Evolutionary conservation across 1,140 invertebrate genomes (phyloP).

Genomic region (Platorchestia sp.): DNA sequence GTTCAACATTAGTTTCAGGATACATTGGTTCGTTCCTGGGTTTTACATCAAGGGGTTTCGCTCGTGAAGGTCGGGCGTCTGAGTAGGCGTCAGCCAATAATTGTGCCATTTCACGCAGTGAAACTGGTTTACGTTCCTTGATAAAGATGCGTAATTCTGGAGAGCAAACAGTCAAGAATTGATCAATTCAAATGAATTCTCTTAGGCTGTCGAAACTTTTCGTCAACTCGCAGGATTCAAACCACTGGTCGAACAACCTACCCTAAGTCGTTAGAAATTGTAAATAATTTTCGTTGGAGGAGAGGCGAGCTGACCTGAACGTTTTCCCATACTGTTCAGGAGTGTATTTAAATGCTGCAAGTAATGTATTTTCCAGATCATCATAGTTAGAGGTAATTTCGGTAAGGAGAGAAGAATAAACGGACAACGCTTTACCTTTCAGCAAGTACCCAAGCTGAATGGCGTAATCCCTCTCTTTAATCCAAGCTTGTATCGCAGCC

Average conservation of each 20-base stretch:
- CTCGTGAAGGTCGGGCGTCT: not conserved
- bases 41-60: not conserved
- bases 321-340: not conserved
- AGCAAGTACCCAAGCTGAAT: not conserved
- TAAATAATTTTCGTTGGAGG: not conserved
- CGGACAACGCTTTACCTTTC: not conserved
- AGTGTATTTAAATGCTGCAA: not conserved
- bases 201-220: not conserved
- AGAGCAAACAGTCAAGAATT: not conserved
- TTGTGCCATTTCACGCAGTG: not conserved
- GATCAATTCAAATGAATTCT: not conserved
- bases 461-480: not conserved
- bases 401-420: not conserved
- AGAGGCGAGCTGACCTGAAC: not conserved
- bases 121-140: not conserved
- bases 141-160: not conserved
- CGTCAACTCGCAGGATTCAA: not conserved
- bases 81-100: not conserved
- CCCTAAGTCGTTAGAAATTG: not conserved
- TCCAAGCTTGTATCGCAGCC: not conserved
- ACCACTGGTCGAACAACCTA: not conserved
- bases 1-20: not conserved
- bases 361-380: not conserved
- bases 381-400: not conserved
- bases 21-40: not conserved